Evolutionary conservation across 1,140 invertebrate genomes (phyloP), one percentile per base, ranked within the genome.

Genomic region (Telenomus remus): DNA sequence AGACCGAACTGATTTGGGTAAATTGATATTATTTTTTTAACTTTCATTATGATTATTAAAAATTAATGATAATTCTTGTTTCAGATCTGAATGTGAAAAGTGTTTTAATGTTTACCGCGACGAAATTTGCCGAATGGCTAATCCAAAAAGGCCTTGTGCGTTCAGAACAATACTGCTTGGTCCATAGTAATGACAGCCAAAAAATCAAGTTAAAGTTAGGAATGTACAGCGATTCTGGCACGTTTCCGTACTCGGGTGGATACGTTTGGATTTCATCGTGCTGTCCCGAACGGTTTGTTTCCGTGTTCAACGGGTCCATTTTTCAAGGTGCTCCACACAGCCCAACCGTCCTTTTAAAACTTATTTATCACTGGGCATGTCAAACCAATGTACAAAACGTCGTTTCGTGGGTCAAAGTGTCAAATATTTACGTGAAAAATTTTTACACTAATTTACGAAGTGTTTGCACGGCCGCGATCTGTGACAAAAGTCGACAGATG

Each of bases 211-310:
- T 95, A 0, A 95, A 95, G 83, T 83, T 96, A 0, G 92, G 91
- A 34, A 94, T 95, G 91, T 95, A 95, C 81, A 95, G 93, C 6
- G 95, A 96, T 83, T 92, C 92, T 1, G 90, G 92, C 0, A 95
- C 95, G 74, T 95, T 95, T 82, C 94, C 94, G 0, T 94, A 93
- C 83, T 95, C 94, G 0, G 95, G 94, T 10, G 95, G 95, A 12
- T 96, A 96, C 80, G 95, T 97, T 0, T 96, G 95, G 95, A 95
- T 96, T 70, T 93, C 92, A 0, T 92, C 93, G 49, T 96, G 95
- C 82, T 96, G 95, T 81, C 92, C 94, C 0, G 92, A 93, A 15
- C 91, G 92, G 50, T 95, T 94, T 79, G 92, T 96, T 0, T 96
- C 95, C 0, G 94, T 96, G 0, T 97, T 95, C 82, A 92, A 91